Base-by-base conservation (phyloP, 2,888 invertebrate genomes). In the Drosophila colorata region DNA sequence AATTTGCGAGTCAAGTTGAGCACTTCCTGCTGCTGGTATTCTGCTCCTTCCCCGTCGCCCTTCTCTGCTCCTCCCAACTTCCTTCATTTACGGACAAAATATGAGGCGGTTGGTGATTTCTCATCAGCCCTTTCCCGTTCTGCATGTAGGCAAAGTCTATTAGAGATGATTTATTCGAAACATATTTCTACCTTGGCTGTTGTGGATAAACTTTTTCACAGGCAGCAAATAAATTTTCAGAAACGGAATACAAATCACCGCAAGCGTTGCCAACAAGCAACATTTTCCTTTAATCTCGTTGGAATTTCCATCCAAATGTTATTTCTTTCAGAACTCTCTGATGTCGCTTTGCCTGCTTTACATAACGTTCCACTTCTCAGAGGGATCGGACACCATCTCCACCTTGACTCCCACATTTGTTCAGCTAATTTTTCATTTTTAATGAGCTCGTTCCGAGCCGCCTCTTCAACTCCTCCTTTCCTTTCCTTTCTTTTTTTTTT, bases 1-100 rank as follows among this genome's bases (percentile, higher is more conserved):
- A 76, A 83, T 80, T 83, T 80, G 68, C 61, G 48, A 74, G 68
- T 65, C 67, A 53, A 59, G 51, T 61, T 64, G 56, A 60, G 58
- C 57, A 66, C 65, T 81, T 80, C 69, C 81, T 41, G 49, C 57
- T 48, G 52, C 56, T 69, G 40, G 7, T 33, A 23, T 44, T 20
- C 48, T 44, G 31, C 48, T 20, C 40, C 38, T 13, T 31, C 4
- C 31, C 31, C 4, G 1, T 4, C 7, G 8, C 2, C 13, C 11
- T 6, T 20, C 4, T 14, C 9, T 9, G 58, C 20, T 40, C 40
- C 37, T 47, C 14, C 16, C 20, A 48, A 52, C 44, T 67, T 77
- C 35, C 59, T 64, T 49, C 53, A 47, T 48, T 49, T 53, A 25
- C 51, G 20, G 37, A 20, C 35, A 63, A 65, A 63, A 59, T 69